Conservation (phyloP, 1,140 invertebrate species). For the Asbolus verrucosus region DNA sequence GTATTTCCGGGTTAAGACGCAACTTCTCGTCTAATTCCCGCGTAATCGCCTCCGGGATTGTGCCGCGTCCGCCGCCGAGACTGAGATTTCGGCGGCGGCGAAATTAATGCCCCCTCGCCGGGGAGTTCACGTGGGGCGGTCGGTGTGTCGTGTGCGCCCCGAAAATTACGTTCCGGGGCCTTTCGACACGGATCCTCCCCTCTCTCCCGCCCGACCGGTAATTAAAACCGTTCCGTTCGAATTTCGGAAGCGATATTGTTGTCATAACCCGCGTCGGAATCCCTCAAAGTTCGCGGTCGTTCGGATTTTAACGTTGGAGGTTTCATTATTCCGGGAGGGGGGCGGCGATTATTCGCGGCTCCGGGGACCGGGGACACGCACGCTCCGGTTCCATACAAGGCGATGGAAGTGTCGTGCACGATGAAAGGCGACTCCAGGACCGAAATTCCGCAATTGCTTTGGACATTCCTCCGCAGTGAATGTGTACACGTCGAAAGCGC, state of each 20-base stretch:
- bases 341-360: no score
- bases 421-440: no score
- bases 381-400: no score
- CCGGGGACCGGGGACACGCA: no score
- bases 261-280: slow-evolving; percentile 3
- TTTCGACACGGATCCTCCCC: neutral
- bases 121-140: no score
- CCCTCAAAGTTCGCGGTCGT: neutral
- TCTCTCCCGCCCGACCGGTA: neutral
- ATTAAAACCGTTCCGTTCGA: neutral
- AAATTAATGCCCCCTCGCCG: slow-evolving; percentile 28
- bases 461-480: no score
- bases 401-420: no score
- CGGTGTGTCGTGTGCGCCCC: neutral
- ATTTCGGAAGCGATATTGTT: slow-evolving; percentile 1
- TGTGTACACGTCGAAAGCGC: no score
- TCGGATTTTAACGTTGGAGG: neutral
- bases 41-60: slow-evolving; percentile 34
- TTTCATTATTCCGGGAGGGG: no score
- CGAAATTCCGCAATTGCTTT: no score
- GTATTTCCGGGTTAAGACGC: slow-evolving; percentile 31
- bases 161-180: neutral
- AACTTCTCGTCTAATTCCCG: slow-evolving; percentile 37
- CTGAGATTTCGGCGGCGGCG: slow-evolving; percentile 35
- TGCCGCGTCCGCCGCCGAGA: slow-evolving; percentile 1